Conservation (phyloP, 2,797 vertebrate species). For the Ataeniobius toweri region DNA sequence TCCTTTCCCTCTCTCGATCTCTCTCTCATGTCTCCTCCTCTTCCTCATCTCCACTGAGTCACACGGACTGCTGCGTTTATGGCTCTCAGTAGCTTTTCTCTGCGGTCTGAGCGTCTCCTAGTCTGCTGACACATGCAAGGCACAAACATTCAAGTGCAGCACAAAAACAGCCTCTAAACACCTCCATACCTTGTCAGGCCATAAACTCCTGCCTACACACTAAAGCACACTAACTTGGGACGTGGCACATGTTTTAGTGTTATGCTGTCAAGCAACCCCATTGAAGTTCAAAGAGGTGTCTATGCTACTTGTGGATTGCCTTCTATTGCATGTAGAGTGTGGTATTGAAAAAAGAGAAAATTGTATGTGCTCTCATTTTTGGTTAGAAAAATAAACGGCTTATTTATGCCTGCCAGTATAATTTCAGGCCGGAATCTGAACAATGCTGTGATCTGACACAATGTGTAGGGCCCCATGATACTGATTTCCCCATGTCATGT, state of each 20-base stretch:
- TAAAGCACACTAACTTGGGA: slow-evolving; percentile 10
- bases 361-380: slow-evolving; percentile 25
- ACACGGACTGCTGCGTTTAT: slow-evolving; percentile 64
- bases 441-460: slow-evolving; percentile 74
- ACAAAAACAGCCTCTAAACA: slow-evolving; percentile 30
- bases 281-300: slow-evolving; percentile 17
- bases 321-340: neutral
- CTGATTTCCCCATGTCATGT: slow-evolving; percentile 48
- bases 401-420: slow-evolving; percentile 63
- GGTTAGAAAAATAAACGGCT: slow-evolving; percentile 54
- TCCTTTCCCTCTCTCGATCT: slow-evolving; percentile 35
- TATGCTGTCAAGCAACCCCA: slow-evolving; percentile 38
- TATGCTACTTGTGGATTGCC: neutral
- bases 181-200: slow-evolving; percentile 30
- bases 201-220: slow-evolving; percentile 13
- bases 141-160: slow-evolving; percentile 44
- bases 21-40: slow-evolving; percentile 40
- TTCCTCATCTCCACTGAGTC: slow-evolving; percentile 27
- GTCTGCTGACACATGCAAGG: slow-evolving; percentile 73
- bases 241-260: slow-evolving; percentile 5
- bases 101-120: slow-evolving; percentile 49
- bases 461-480: slow-evolving; percentile 54
- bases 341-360: slow-evolving; percentile 16
- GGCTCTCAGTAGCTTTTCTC: slow-evolving; percentile 56
- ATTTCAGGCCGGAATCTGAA: slow-evolving; percentile 72